Percentiles rank a stretch among this genome's conserved stretches.
phyloP scores from a whole-genome alignment of 2,113 vertebrate genomes.

The Nematolebias whitei region DNA sequence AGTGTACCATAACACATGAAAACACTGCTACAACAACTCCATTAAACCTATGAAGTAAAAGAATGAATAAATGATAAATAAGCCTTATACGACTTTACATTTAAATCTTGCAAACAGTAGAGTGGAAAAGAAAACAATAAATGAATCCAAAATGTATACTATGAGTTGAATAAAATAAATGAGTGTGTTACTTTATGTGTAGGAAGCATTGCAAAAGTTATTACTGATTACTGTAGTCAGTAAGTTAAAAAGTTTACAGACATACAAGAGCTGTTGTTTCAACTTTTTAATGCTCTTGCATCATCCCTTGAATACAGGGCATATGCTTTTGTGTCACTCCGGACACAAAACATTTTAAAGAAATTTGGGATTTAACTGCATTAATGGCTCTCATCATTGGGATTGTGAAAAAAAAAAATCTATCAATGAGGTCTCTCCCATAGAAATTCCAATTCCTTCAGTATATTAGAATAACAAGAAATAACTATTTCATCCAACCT shows the following conservation, averaged over 20 bases:
- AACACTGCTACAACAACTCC: conserved; percentile 2
- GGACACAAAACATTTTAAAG: background rate
- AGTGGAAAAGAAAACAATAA: background rate
- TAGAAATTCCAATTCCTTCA: conserved; percentile 26
- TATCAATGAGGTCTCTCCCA: conserved; percentile 58
- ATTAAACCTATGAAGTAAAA: background rate
- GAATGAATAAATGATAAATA: background rate
- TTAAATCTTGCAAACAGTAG: background rate
- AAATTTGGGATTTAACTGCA: conserved; percentile 48
- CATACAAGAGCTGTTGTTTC: background rate
- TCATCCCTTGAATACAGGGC: background rate
- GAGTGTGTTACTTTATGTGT: background rate
- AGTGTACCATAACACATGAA: conserved; percentile 17
- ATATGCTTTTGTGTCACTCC: conserved; percentile 5
- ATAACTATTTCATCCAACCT: conserved; percentile 37
- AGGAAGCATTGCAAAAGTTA: background rate
- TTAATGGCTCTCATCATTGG: conserved; percentile 38
- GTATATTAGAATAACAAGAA: conserved; percentile 52
- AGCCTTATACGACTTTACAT: background rate
- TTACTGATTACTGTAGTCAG: no score
- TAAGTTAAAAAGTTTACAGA: background rate
- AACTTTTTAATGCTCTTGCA: background rate
- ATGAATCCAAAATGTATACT: background rate
- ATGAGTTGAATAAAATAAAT: background rate
- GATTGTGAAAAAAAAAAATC: conserved; percentile 60